Evolutionary conservation across 2,888 invertebrate genomes (phyloP).

Genomic region (Noctua janthe): DNA sequence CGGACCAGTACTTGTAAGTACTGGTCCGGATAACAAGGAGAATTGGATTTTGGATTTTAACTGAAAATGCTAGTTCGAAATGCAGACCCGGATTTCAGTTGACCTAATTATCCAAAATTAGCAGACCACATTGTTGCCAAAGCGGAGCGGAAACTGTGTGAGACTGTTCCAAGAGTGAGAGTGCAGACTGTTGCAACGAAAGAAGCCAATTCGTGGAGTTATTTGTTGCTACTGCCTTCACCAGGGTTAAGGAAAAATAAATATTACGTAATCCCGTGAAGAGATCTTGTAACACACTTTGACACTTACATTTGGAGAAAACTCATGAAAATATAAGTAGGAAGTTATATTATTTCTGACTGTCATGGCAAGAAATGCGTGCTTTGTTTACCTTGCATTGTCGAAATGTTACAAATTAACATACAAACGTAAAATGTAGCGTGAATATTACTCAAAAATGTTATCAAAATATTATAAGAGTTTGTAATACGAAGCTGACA

Average conservation of each 20-base stretch:
- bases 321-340: background rate
- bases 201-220: background rate
- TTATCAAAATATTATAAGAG: slow-evolving; percentile 36
- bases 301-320: slow-evolving; percentile 6
- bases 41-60: slow-evolving; percentile 4
- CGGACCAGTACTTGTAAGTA: background rate
- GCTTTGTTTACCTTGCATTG: slow-evolving; percentile 1
- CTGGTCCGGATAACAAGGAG: background rate
- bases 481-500: slow-evolving; percentile 37
- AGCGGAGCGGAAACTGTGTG: background rate
- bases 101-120: background rate
- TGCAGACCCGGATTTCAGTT: background rate
- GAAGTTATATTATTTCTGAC: slow-evolving; percentile 15
- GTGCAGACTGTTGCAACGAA: background rate
- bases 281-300: too few species aligned
- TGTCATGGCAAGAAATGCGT: background rate
- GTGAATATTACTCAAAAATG: slow-evolving; percentile 16
- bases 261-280: slow-evolving; percentile 5
- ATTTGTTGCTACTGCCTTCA: background rate
- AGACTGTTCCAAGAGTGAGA: background rate
- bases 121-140: background rate
- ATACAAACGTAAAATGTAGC: slow-evolving; percentile 7
- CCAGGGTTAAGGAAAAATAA: slow-evolving; percentile 10
- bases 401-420: slow-evolving; percentile 23
- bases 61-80: slow-evolving; percentile 2